Percentiles rank a stretch among this genome's conserved stretches.
Evolutionary conservation across 2,797 vertebrate genomes (phyloP).

Genomic region (Hemibagrus guttatus): DNA sequence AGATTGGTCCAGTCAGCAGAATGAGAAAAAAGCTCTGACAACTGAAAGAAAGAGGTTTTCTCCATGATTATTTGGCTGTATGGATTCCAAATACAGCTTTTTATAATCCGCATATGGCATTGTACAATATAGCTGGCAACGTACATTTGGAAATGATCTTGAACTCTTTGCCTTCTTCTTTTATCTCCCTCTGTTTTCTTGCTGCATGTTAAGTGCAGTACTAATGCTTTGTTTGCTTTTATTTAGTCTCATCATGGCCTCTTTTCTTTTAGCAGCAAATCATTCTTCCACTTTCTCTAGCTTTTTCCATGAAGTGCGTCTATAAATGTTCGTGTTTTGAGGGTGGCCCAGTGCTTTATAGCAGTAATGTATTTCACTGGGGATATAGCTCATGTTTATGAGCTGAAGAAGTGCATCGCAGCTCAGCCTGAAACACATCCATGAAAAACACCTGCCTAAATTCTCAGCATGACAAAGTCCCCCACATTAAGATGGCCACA

Average conservation of each 20-base stretch:
- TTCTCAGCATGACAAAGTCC: constrained; percentile 14
- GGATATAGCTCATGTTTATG: constrained; percentile 63
- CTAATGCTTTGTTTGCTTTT: constrained; percentile 34
- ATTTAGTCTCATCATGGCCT: constrained; percentile 23
- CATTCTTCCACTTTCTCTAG: constrained; percentile 19
- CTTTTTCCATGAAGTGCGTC: constrained; percentile 39
- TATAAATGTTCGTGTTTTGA: constrained; percentile 31
- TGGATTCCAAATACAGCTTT: neutral
- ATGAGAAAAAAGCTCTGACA: constrained; percentile 21
- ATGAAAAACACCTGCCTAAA: constrained; percentile 46
- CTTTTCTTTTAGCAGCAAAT: constrained; percentile 43
- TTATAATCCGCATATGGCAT: neutral
- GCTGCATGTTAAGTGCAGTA: neutral
- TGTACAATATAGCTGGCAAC: neutral
- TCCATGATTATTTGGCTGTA: neutral
- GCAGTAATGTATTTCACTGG: constrained; percentile 60
- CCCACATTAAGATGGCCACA: constrained; percentile 20
- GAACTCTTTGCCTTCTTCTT: neutral
- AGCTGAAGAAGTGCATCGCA: constrained; percentile 60
- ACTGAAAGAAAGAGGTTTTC: neutral
- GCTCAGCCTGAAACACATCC: constrained; percentile 52
- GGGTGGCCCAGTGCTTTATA: constrained; percentile 57
- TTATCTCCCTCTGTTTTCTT: neutral
- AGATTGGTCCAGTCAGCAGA: constrained; percentile 40
- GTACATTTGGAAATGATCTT: neutral